phyloP scores from a whole-genome alignment of 1,140 invertebrate genomes.

The Heliconius eleuchia region DNA sequence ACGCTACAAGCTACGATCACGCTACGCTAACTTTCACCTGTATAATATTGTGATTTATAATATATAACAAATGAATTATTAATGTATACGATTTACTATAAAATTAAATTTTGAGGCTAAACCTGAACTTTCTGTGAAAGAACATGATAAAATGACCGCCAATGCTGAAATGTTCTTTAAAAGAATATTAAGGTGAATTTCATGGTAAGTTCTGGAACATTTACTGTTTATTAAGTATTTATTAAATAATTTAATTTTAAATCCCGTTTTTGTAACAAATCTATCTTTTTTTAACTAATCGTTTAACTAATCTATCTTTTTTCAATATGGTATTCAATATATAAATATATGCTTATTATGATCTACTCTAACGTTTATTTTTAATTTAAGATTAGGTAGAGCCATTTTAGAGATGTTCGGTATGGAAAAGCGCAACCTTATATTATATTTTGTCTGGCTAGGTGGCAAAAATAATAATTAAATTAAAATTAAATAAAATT shows the following conservation, averaged over 20 bases:
- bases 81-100: no score
- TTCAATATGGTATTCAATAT: no score
- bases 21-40: background rate
- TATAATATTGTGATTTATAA: conserved; percentile 1
- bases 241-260: background rate
- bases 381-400: no score
- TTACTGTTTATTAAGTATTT: background rate
- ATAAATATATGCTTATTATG: no score
- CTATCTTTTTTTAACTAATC: no score
- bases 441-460: no score
- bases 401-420: no score
- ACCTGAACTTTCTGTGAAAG: background rate
- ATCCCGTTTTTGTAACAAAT: background rate
- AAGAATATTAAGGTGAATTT: conserved; percentile 20
- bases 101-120: background rate
- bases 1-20: conserved; percentile 13
- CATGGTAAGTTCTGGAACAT: conserved; percentile 6
- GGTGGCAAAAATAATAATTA: no score
- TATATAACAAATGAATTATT: background rate
- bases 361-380: no score
- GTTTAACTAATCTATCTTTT: no score
- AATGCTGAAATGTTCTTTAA: background rate
- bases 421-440: no score
- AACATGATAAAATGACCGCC: background rate
- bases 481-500: no score